A percentile compares a stretch with the other conserved stretches of the same genome.
These are phyloP conservation scores for Drosophila neonasuta DNA, from an alignment of 2,888 invertebrate species.

Conservation along the genomic window DNA sequence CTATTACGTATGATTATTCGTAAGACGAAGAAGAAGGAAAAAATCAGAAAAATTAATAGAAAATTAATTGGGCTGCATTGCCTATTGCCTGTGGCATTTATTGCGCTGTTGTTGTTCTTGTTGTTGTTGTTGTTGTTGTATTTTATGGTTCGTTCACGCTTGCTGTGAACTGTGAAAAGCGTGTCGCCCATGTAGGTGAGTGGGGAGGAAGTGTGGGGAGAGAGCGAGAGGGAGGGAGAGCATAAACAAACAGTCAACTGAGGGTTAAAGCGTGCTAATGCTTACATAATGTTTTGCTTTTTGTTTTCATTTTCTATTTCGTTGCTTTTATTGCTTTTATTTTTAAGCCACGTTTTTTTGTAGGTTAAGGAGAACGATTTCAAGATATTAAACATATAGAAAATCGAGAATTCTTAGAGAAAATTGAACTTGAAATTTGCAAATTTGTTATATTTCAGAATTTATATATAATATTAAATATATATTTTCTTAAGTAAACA, in stretches of 20 bases:
- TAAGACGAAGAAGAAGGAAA: conserved; percentile 16
- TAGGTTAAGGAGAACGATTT: conserved; percentile 1
- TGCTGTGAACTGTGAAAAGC: conserved; percentile 37
- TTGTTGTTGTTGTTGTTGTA: conserved; percentile 7
- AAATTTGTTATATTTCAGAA: too few relatives aligned
- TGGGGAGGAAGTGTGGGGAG: too few relatives aligned
- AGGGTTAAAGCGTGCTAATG: conserved; percentile 65
- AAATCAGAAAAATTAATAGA: conserved; percentile 54
- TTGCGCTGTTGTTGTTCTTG: conserved; percentile 59
- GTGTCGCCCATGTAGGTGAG: conserved; percentile 10
- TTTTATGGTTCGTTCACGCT: conserved; percentile 66
- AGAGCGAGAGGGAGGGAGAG: not conserved
- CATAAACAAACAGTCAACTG: conserved; percentile 21
- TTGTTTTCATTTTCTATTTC: conserved; percentile 20
- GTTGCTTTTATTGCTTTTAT: conserved; percentile 24
- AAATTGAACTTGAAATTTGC: not conserved
- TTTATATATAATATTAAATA: too few relatives aligned
- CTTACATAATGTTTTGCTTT: conserved; percentile 58
- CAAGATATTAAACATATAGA: not conserved
- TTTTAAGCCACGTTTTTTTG: conserved; percentile 14
- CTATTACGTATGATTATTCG: conserved; percentile 39
- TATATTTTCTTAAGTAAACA: too few relatives aligned
- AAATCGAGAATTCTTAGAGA: not conserved
- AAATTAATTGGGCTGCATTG: conserved; percentile 69
- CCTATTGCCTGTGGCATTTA: conserved; percentile 56